Evolutionary conservation across 1,140 invertebrate species (phyloP).

Genomic region (Meloidogyne exigua): DNA sequence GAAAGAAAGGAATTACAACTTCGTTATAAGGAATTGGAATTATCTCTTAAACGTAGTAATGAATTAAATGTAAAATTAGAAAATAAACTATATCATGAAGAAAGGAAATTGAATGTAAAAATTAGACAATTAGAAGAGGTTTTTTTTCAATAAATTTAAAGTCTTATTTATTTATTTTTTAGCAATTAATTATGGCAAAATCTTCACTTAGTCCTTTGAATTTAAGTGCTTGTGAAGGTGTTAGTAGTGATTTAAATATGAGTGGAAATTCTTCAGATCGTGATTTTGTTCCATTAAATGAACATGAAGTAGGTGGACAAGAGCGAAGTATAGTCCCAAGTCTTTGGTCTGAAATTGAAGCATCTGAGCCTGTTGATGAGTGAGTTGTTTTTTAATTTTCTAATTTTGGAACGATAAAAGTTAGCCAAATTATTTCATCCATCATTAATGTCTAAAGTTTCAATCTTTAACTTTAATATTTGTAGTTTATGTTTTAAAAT

Average conservation of each 20-base stretch:
- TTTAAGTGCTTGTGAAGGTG: slow-evolving; percentile 22
- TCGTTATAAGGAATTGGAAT: slow-evolving; percentile 27
- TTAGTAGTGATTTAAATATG: slow-evolving; percentile 36
- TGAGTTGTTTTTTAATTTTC: background rate
- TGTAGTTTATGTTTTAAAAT: background rate
- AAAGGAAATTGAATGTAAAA: slow-evolving; percentile 29
- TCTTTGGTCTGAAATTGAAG: slow-evolving; percentile 37
- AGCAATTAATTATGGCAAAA: slow-evolving; percentile 30
- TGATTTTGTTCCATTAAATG: slow-evolving; percentile 29
- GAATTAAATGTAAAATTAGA: slow-evolving; percentile 35
- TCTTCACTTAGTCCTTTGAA: slow-evolving; percentile 36
- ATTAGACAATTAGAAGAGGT: slow-evolving; percentile 40
- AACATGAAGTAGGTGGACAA: slow-evolving; percentile 7
- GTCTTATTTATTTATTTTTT: background rate
- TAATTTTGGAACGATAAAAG: background rate
- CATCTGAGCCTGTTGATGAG: slow-evolving; percentile 15
- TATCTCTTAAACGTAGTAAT: slow-evolving; percentile 26
- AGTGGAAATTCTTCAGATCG: slow-evolving; percentile 39
- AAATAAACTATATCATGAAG: slow-evolving; percentile 42
- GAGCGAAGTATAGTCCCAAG: slow-evolving; percentile 14
- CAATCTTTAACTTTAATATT: background rate
- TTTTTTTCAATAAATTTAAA: background rate
- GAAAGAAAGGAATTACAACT: slow-evolving; percentile 31
- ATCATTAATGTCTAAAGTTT: too few relatives aligned
- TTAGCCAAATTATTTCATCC: too few relatives aligned